Conservation (phyloP, 2,113 vertebrate species). For the Nansenia antarctica region DNA sequence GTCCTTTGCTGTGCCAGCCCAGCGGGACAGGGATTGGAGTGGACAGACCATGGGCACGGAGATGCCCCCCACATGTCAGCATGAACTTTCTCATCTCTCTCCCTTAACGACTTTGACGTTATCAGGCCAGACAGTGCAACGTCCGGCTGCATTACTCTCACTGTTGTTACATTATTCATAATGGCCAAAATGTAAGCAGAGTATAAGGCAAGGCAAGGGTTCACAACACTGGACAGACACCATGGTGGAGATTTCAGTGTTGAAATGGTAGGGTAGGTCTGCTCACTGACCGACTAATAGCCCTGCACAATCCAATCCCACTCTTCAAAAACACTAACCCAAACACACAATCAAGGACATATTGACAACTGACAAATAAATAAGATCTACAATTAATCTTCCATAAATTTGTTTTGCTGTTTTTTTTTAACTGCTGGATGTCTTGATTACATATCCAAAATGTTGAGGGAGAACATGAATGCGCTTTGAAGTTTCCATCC, state of each 20-base stretch:
- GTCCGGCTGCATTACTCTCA: constrained; percentile 89
- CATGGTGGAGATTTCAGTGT: background rate
- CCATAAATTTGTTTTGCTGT: too few relatives aligned
- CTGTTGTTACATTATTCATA: constrained; percentile 76
- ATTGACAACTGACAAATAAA: too few relatives aligned
- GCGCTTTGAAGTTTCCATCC: too few relatives aligned
- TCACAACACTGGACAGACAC: constrained; percentile 2
- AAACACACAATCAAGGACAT: too few relatives aligned
- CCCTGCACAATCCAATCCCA: background rate
- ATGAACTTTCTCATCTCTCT: constrained; percentile 56
- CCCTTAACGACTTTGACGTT: constrained; percentile 81
- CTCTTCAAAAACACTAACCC: background rate
- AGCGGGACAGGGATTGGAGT: constrained; percentile 67
- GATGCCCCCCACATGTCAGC: constrained; percentile 68
- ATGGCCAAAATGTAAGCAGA: constrained; percentile 80
- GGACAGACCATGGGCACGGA: constrained; percentile 63
- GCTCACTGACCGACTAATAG: constrained; percentile 11
- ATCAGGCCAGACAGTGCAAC: constrained; percentile 83
- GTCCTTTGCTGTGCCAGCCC: constrained; percentile 32
- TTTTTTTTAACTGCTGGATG: too few relatives aligned
- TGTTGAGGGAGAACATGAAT: too few relatives aligned
- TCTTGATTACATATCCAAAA: too few relatives aligned
- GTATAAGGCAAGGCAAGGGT: constrained; percentile 13
- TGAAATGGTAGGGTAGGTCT: constrained; percentile 17
- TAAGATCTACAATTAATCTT: too few relatives aligned